Base-by-base conservation (phyloP, 1,140 invertebrate genomes). In the Drosophila setifemur region DNA sequence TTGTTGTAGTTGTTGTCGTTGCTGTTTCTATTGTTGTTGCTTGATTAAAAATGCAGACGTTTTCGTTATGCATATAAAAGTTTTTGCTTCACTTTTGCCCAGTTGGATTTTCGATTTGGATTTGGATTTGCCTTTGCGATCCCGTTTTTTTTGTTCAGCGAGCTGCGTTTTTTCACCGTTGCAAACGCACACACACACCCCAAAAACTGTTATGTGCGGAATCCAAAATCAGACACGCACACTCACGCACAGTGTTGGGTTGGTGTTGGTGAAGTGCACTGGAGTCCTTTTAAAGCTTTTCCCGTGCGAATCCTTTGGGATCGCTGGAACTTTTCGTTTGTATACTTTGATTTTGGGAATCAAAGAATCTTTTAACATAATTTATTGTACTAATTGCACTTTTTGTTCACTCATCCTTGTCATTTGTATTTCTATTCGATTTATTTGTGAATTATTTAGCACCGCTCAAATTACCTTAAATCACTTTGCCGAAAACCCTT, bases 41-140 rank as follows among this genome's bases (percentile, higher is more conserved):
- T 83, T 61, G 70, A 79, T 85, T 86, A 72, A 63, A 79, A 79
- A 86, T 85, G 79, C 79, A 85, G 66, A 82, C 58, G 50, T 71
- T 78, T 75, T 60, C 61, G 67, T 55, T 69, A 71, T 77, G 74
- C 74, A 77, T 75, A 69, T 58, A 73, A 61, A 76, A 77, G 47
- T 76, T 70, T 37, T 48, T 39, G 40, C 58, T 79, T 74, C 35
- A 29, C 37, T 43, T 70, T 43, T 44, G 28, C 26, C 21, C 39
- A 19, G 44, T 50, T 77, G 50, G 48, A 35, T 53, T 77, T 76
- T 60, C 57, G 21, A 48, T 50, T 77, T 72, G 43, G 35, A 54
- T 31, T 53, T 70, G n/a, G n/a, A 39, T 55, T 23, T 55, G 42
- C 52, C 42, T 23, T n/a, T n/a, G n/a, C 43, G 21, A 57, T 33